Evolutionary conservation across 2,113 vertebrate genomes (phyloP), one percentile per base, ranked within the genome.

Genomic region (Paradoxurus hermaphroditus): DNA sequence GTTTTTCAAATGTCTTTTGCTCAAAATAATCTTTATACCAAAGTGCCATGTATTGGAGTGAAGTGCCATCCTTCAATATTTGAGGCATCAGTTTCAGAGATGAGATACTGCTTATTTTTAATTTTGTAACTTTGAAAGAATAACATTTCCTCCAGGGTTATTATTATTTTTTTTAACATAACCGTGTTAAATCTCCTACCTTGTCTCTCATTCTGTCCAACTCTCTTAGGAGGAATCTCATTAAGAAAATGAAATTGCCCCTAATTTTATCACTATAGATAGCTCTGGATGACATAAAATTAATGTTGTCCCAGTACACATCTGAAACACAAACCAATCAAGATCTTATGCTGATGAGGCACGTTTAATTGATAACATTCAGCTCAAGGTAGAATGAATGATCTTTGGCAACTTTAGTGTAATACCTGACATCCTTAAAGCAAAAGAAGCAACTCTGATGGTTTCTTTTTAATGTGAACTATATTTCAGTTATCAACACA

Each of bases 211-310:
- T 92, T 96, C 86, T 84, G 15, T 19, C 6, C 46, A 84, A 31
- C 15, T 97, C 97, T 93, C 93, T 94, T 83, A 97, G 94, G 93
- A 97, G 46, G 79, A 97, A 97, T 97, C 94, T 97, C 92, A 98
- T 97, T 98, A 98, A 97, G 95, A 97, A 98, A 98, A 97, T 90
- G 84, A 97, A 98, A 98, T 98, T 97, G 97, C 79, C 92, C 72
- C 46, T 97, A 97, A 98, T 98, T 97, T 75, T 96, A 95, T 96
- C 85, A 97, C 94, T 97, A 91, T 97, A 95, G 87, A 97, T 94
- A 97, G 91, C 65, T 94, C 90, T 75, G 88, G 86, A 92, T 96
- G 84, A 73, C 72, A 96, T 93, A 92, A 86, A 97, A 96, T 97
- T 97, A 96, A 92, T 87, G 73, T 34, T 95, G 91, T 95, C 97